Base-by-base conservation (phyloP, 1,140 invertebrate species). In the Trichonephila clavata region DNA sequence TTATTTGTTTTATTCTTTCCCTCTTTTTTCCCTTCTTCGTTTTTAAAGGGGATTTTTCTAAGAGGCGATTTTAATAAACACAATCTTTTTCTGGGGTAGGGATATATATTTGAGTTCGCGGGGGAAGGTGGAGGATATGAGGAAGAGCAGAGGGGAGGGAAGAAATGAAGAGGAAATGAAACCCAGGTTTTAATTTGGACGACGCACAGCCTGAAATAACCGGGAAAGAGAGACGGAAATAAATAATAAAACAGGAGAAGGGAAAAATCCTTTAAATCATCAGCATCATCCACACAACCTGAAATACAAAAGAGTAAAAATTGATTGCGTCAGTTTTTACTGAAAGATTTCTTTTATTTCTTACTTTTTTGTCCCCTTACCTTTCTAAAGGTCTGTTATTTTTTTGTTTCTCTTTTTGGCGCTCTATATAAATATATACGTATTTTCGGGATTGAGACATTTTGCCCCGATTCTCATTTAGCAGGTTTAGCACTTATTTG, bases 41-140 rank as follows among this genome's bases (percentile, higher is more conserved):
- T 92, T 86, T 86, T 68, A 43, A 88, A 57, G 61, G 59, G 59
- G 90, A 71, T 68, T 92, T 71, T 86, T 86, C 90, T 92, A 93
- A 87, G 92, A 93, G 92, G 92, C 92, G 92, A 93, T 93, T 93
- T 93, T 93, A 93, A 93, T 93, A 93, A 93, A 93, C 92, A 93
- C 92, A 93, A 93, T 93, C 92, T 93, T 93, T 84, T 88, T 71
- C 63, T 68, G n/a, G 43, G 21, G 21, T 83, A 24, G 16, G 43
- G 83, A 63, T 81, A 91, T 91, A 91, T 91, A 83, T 91, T 81
- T 83, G 90, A 68, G 60, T 92, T 86, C 81, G 27, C 24, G 61
- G 61, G 43, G 43, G 88, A 27, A 77, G 71, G 57, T n/a, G 20
- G 32, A 57, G 88, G 16, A 77, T 39, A 39, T 16, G 16, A 10